Conservation (phyloP, 1,140 invertebrate species). For the Drosophila nasuta region DNA sequence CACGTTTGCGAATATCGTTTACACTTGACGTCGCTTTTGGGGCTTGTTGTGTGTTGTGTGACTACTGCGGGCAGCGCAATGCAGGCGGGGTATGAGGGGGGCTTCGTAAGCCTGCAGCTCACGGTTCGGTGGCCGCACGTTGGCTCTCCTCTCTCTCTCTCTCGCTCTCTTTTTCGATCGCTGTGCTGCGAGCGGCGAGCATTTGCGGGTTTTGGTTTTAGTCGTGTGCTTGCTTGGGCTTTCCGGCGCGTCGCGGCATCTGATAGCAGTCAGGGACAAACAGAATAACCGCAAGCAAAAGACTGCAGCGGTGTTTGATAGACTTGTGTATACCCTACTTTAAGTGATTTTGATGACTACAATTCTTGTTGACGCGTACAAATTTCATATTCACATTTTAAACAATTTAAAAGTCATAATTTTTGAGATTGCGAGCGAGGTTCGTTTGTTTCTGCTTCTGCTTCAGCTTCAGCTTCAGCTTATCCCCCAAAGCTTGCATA, state of each 20-base stretch:
- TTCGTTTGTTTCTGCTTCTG: constrained; percentile 20
- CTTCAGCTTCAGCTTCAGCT: constrained; percentile 9
- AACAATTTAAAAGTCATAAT: too few species aligned
- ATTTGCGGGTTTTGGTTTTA: constrained; percentile 44
- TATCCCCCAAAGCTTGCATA: constrained; percentile 44
- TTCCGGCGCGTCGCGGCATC: constrained; percentile 55
- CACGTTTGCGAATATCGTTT: constrained; percentile 79
- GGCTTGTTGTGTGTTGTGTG: not conserved
- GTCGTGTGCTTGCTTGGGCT: constrained; percentile 37
- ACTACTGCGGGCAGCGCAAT: not conserved
- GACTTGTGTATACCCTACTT: constrained; percentile 30
- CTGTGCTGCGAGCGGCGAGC: constrained; percentile 4
- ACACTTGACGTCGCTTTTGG: constrained; percentile 57
- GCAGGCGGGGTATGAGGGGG: not conserved
- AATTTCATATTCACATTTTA: too few species aligned
- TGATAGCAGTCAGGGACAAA: constrained; percentile 52
- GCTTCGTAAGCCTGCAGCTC: constrained; percentile 3
- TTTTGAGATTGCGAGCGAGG: constrained; percentile 17
- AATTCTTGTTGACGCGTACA: not conserved
- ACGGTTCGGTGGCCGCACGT: constrained; percentile 15
- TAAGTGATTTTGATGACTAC: not conserved
- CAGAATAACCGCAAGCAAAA: constrained; percentile 41
- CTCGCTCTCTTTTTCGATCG: constrained; percentile 28
- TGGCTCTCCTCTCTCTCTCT: constrained; percentile 7
- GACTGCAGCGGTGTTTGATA: not conserved